Evolutionary conservation across 2,797 vertebrate species (phyloP).

Genomic region (Pseudopleuronectes americanus): DNA sequence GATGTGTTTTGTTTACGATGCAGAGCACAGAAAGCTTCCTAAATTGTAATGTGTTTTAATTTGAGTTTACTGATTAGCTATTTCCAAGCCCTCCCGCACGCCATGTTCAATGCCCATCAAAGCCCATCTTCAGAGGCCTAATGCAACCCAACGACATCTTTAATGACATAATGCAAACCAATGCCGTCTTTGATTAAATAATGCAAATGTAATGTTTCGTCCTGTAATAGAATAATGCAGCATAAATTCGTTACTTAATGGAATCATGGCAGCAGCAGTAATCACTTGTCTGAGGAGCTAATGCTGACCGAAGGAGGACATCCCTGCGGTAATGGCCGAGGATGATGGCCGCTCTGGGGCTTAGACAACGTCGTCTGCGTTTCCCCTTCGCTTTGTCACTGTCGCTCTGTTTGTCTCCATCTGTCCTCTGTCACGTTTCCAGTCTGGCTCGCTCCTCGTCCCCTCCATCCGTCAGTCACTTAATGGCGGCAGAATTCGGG

Average conservation of each 20-base stretch:
- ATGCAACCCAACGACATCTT: constrained; percentile 72
- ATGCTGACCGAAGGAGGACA: constrained; percentile 63
- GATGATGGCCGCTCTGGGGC: constrained; percentile 36
- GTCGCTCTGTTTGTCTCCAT: constrained; percentile 44
- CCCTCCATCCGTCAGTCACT: background rate
- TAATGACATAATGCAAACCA: constrained; percentile 77
- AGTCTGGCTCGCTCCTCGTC: constrained; percentile 15
- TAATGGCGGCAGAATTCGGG: constrained; percentile 8
- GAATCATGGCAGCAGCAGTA: constrained; percentile 67
- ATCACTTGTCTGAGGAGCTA: constrained; percentile 70
- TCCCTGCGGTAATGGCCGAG: constrained; percentile 56
- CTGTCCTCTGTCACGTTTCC: constrained; percentile 40
- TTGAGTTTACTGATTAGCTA: constrained; percentile 51
- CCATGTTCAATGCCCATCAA: constrained; percentile 63
- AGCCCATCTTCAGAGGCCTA: constrained; percentile 60
- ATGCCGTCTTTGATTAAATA: constrained; percentile 75
- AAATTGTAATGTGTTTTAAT: constrained; percentile 62
- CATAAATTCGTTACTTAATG: constrained; percentile 72
- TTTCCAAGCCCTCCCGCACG: constrained; percentile 45
- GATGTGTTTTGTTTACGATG: constrained; percentile 5
- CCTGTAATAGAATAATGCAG: constrained; percentile 76
- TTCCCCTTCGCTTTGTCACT: constrained; percentile 46
- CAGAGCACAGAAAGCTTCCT: constrained; percentile 29
- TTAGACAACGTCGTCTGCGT: constrained; percentile 35
- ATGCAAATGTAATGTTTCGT: constrained; percentile 76